Base-by-base conservation (phyloP, 92 coral and sea anemone genomes). In the Blastomussa wellsi region DNA sequence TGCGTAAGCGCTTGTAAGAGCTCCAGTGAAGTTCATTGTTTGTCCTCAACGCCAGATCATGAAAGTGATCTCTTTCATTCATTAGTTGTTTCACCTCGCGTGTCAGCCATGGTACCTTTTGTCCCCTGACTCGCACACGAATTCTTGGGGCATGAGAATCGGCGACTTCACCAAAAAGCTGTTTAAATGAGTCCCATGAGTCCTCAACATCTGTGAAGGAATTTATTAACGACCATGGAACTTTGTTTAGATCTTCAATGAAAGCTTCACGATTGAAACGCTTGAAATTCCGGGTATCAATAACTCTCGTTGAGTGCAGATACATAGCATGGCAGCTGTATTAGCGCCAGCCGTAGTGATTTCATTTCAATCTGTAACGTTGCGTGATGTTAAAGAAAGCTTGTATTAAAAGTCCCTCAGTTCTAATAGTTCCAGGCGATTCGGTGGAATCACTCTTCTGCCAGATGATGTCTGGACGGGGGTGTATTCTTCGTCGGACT, bases 131-230 rank as follows among this genome's bases (percentile, higher is more conserved):
- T n/a, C n/a, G n/a, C n/a, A n/a, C n/a, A n/a, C n/a, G n/a, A n/a
- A n/a, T n/a, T n/a, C n/a, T n/a, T n/a, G n/a, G n/a, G n/a, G n/a
- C n/a, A n/a, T n/a, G n/a, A 35, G 91, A 88, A 82, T 83, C 73
- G 32, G 85, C 84, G 35, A 83, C 85, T 71, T 77, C 80, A 59
- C 79, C 69, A 49, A 87, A 87, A 59, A 87, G 90, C 65, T 29
- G 83, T 68, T 87, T 83, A 76, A 88, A 88, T 32, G 88, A 76
- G 66, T 70, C 88, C 91, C 88, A 83, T 0, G 88, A 77, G 83
- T 78, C 72, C 11, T 78, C 88, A 38, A 88, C 77, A 78, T 88
- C 84, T 17, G 33, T 26, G 80, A 77, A 62, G 59, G n/a, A n/a
- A n/a, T n/a, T n/a, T n/a, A n/a, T n/a, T n/a, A n/a, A n/a, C n/a